Percentiles rank a stretch among this genome's conserved stretches.
These are phyloP conservation scores for Drosophila helvetica DNA, from an alignment of 2,888 invertebrate species.

Conservation along the genomic window DNA sequence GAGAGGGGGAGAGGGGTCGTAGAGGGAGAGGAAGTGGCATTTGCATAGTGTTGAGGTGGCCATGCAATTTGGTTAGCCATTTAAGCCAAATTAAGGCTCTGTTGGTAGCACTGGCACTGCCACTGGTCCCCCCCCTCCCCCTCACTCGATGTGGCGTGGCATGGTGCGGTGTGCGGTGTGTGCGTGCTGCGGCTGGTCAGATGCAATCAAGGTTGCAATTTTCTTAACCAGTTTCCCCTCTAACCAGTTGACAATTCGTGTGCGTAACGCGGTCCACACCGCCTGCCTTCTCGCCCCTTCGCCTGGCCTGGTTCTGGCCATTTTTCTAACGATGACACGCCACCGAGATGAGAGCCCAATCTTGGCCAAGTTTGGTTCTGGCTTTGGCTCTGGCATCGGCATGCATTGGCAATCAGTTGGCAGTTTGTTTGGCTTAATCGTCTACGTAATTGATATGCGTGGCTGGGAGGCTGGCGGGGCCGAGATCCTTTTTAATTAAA, in stretches of 20 bases:
- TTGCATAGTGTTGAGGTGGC: slow-evolving; percentile 61
- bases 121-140: slow-evolving; percentile 2
- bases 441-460: slow-evolving; percentile 72
- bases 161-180: slow-evolving; percentile 9
- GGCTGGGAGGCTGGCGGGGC: slow-evolving; percentile 23
- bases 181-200: slow-evolving; percentile 56
- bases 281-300: not conserved
- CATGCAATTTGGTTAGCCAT: slow-evolving; percentile 72
- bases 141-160: slow-evolving; percentile 32
- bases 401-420: slow-evolving; percentile 76
- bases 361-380: slow-evolving; percentile 14
- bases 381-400: slow-evolving; percentile 45
- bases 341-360: slow-evolving; percentile 26
- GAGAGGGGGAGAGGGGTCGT: not conserved
- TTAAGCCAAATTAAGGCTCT: slow-evolving; percentile 79
- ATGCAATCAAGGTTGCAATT: slow-evolving; percentile 78
- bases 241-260: slow-evolving; percentile 79
- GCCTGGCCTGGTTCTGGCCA: slow-evolving; percentile 23
- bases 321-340: slow-evolving; percentile 75
- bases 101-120: slow-evolving; percentile 45
- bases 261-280: slow-evolving; percentile 66
- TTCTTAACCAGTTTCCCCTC: slow-evolving; percentile 75
- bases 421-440: slow-evolving; percentile 80
- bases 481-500: slow-evolving; percentile 67
- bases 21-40: slow-evolving; percentile 37